These are phyloP conservation scores for Stenodera caucasica DNA, from an alignment of 2,888 invertebrate species.

Conservation along the genomic window DNA sequence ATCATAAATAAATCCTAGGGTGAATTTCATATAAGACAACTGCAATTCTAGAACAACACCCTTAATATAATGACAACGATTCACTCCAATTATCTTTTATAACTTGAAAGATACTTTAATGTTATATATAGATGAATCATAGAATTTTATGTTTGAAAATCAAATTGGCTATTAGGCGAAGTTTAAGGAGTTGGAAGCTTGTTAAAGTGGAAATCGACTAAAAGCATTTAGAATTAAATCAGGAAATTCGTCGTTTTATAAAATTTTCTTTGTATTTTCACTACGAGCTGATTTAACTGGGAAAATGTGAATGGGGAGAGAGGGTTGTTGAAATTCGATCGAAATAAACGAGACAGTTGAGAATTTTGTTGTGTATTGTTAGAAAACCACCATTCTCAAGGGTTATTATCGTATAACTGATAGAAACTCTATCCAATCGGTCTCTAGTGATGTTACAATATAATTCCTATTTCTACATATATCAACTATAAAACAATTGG, in stretches of 20 bases:
- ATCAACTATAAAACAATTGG: not conserved
- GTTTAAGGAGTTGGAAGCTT: constrained; percentile 21
- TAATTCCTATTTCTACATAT: not conserved
- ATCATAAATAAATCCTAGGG: constrained; percentile 20
- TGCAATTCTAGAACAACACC: too few relatives aligned
- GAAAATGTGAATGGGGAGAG: too few relatives aligned
- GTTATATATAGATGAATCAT: too few relatives aligned
- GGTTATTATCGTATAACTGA: not conserved
- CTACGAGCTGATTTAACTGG: too few relatives aligned
- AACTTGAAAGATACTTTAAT: constrained; percentile 10
- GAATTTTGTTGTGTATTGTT: constrained; percentile 6
- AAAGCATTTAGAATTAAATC: constrained; percentile 10
- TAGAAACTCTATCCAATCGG: not conserved
- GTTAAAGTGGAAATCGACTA: constrained; percentile 21
- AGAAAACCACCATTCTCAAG: not conserved
- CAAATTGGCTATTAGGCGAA: constrained; percentile 25
- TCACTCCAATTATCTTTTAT: constrained; percentile 14
- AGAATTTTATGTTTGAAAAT: constrained; percentile 19
- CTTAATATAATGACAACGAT: constrained; percentile 11
- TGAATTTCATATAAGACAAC: constrained; percentile 19
- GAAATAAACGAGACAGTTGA: constrained; percentile 7
- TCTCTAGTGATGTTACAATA: not conserved
- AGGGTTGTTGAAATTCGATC: not conserved
- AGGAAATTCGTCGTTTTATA: not conserved
- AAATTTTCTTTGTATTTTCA: not conserved